These are phyloP conservation scores for Cyphomyrus plagiostoma DNA, from an alignment of 2,113 vertebrate genomes.

Conservation along the genomic window DNA sequence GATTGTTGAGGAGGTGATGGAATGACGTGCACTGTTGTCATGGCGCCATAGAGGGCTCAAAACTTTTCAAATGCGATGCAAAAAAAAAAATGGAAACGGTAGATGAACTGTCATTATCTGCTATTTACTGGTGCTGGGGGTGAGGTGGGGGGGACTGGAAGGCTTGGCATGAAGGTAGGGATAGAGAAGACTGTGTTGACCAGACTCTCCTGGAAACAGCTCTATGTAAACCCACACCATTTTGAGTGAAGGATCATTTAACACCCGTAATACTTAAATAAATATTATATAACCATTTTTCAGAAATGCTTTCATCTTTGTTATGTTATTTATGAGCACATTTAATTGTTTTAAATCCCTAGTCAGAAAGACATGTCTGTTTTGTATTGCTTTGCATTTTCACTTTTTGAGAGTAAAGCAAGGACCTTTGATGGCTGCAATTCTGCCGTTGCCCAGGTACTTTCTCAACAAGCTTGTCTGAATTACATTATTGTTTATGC, in stretches of 20 bases:
- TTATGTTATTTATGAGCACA: background rate
- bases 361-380: background rate
- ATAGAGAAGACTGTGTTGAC: background rate
- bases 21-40: constrained; percentile 14
- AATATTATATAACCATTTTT: background rate
- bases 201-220: background rate
- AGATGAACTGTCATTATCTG: constrained; percentile 17
- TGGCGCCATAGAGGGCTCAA: constrained; percentile 1
- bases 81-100: constrained; percentile 11
- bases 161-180: background rate
- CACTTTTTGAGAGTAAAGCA: background rate
- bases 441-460: background rate
- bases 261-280: background rate
- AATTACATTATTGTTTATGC: background rate
- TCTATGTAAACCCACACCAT: background rate
- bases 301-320: background rate
- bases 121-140: background rate
- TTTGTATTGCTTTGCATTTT: background rate
- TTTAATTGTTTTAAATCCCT: background rate
- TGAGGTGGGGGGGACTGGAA: background rate
- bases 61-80: constrained; percentile 20
- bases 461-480: background rate
- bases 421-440: background rate
- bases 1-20: constrained; percentile 1
- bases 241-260: background rate